Evolutionary conservation across 2,888 invertebrate species (phyloP), one percentile per base, ranked within the genome.

Genomic region (Autographa gamma): DNA sequence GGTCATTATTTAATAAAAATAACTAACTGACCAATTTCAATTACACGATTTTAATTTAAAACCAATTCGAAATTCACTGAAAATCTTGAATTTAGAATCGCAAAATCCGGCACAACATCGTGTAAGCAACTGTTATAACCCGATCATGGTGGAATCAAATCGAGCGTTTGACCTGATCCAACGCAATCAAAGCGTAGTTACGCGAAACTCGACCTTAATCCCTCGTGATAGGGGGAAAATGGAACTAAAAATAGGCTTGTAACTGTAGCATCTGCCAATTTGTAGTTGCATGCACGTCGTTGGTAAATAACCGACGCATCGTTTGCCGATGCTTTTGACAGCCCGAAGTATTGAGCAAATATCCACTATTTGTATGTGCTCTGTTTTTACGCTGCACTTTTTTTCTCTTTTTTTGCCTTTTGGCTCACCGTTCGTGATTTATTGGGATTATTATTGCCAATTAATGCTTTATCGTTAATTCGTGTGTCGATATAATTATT

Each of bases 321-420:
- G 92, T 93, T 92, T 92, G 86, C 92, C 90, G 85, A 91, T 89
- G 91, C 93, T 93, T 93, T 93, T 93, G 93, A 93, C 93, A 92
- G 93, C 86, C 89, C 86, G 86, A 86, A 90, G 86, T 89, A 87
- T 87, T 84, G 89, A 82, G 89, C 91, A 93, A 92, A 93, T 89
- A 92, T 84, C 84, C 85, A 87, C 86, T 90, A 88, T 90, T 92
- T 89, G 89, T 86, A 76, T 82, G 81, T 81, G 83, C 86, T 84
- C 85, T 88, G 87, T 90, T 82, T 83, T 71, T 77, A 69, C 68
- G 48, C 59, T 52, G 56, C 74, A 77, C 83, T 82, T 80, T 82
- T 43, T 48, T 48, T n/a, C 13, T 79, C 58, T 67, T 14, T 65
- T 79, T 73, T 73, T 61, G 48, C 48, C n/a, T 5, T 48, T 38